phyloP scores from a whole-genome alignment of 2,888 invertebrate genomes.

The Pyrocoelia pectoralis region DNA sequence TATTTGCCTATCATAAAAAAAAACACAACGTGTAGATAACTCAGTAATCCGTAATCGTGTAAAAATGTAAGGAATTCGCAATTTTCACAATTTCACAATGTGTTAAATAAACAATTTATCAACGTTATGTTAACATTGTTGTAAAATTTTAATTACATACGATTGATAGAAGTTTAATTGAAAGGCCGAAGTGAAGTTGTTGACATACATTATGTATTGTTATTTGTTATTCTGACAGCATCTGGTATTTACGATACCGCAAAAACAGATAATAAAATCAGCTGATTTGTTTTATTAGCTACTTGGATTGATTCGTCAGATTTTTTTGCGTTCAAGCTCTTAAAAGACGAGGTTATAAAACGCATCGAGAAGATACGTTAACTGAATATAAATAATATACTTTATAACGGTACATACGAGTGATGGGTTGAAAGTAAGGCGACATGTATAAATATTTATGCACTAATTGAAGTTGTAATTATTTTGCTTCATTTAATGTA shows the following conservation, averaged over 20 bases:
- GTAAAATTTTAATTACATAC: background rate
- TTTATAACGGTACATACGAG: constrained; percentile 2
- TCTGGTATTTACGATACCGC: constrained; percentile 18
- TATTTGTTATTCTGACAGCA: background rate
- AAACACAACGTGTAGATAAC: no score
- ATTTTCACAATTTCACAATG: background rate
- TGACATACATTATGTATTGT: background rate
- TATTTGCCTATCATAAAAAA: background rate
- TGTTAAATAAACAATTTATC: background rate
- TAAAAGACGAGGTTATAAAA: constrained; percentile 4
- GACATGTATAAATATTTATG: no score
- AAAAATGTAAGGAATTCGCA: background rate
- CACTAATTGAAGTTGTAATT: no score
- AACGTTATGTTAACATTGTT: background rate
- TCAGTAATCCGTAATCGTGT: background rate
- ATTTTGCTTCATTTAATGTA: no score
- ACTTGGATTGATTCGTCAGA: constrained; percentile 31
- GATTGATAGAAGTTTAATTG: no score
- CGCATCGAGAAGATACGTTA: background rate
- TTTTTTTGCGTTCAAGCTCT: constrained; percentile 7
- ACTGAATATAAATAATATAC: constrained; percentile 2
- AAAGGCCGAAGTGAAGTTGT: background rate
- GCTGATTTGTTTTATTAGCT: constrained; percentile 27
- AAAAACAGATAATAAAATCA: constrained; percentile 28
- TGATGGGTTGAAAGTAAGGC: no score